phyloP scores from a whole-genome alignment of 2,113 vertebrate genomes.

The Colius striatus region DNA sequence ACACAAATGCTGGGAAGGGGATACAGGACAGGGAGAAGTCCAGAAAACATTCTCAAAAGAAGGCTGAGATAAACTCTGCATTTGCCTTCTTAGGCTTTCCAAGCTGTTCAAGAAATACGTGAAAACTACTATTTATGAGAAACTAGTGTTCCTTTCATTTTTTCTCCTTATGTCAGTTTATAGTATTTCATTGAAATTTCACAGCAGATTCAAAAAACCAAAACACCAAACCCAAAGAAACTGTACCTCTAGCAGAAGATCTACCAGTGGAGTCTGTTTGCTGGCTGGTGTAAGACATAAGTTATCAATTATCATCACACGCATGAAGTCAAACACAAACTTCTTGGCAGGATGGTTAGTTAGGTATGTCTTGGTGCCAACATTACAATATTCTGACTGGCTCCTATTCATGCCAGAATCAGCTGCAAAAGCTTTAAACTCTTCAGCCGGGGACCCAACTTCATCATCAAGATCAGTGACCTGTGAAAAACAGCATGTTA shows the following conservation, averaged over 20 bases:
- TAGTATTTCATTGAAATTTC: not conserved
- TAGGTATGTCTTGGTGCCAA: conserved; percentile 95
- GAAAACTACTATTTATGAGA: not conserved
- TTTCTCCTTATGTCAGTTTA: not conserved
- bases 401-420: conserved; percentile 98
- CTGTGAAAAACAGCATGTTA: conserved; percentile 64
- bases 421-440: conserved; percentile 92
- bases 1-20: not conserved
- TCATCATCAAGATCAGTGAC: conserved; percentile 96
- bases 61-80: not conserved
- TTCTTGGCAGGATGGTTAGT: conserved; percentile 98
- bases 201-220: not conserved
- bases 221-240: not conserved
- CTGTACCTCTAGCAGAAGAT: conserved; percentile 93
- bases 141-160: not conserved
- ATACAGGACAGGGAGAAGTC: not conserved
- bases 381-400: conserved; percentile 97
- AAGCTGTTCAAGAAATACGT: not conserved
- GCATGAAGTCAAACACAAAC: conserved; percentile 98
- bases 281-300: conserved; percentile 93
- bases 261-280: conserved; percentile 95
- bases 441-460: conserved; percentile 92
- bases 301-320: conserved; percentile 97
- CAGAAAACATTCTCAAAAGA: not conserved
- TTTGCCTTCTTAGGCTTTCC: not conserved